Evolutionary conservation across 2,888 invertebrate genomes (phyloP).

Genomic region (Lottia gigantea): DNA sequence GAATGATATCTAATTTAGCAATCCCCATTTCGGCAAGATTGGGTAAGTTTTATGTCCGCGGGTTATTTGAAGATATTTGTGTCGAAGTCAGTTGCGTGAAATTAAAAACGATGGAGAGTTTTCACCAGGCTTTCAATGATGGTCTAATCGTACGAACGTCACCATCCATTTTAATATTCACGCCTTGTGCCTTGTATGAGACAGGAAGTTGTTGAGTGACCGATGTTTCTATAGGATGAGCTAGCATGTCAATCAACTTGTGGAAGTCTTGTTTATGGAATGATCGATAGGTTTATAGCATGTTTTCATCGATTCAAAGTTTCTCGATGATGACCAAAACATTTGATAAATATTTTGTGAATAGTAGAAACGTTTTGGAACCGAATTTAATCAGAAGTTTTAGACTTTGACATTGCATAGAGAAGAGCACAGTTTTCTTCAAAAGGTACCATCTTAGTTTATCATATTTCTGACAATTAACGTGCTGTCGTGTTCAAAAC

Average conservation of each 20-base stretch:
- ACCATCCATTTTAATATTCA: too few species aligned
- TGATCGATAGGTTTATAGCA: background rate
- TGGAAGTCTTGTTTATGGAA: background rate
- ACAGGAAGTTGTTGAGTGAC: background rate
- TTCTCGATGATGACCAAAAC: too few species aligned
- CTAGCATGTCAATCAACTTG: background rate
- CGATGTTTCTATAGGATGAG: background rate
- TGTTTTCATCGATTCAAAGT: too few species aligned
- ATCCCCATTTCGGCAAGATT: slow-evolving; percentile 6
- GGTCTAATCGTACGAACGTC: background rate
- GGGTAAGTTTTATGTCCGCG: slow-evolving; percentile 8
- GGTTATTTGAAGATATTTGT: background rate
- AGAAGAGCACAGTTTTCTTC: too few species aligned
- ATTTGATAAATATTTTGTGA: too few species aligned
- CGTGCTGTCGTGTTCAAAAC: too few species aligned
- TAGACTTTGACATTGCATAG: too few species aligned
- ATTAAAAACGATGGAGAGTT: slow-evolving; percentile 4
- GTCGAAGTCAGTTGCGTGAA: slow-evolving; percentile 5
- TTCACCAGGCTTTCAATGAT: background rate
- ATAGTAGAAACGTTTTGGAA: too few species aligned
- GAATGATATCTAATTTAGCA: slow-evolving; percentile 10
- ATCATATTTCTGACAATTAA: too few species aligned
- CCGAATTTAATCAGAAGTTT: too few species aligned
- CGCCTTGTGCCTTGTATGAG: too few species aligned
- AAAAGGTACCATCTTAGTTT: too few species aligned